phyloP scores from a whole-genome alignment of 37 sponge, comb jelly and placozoan species.

The Lycopodina hypogea region DNA sequence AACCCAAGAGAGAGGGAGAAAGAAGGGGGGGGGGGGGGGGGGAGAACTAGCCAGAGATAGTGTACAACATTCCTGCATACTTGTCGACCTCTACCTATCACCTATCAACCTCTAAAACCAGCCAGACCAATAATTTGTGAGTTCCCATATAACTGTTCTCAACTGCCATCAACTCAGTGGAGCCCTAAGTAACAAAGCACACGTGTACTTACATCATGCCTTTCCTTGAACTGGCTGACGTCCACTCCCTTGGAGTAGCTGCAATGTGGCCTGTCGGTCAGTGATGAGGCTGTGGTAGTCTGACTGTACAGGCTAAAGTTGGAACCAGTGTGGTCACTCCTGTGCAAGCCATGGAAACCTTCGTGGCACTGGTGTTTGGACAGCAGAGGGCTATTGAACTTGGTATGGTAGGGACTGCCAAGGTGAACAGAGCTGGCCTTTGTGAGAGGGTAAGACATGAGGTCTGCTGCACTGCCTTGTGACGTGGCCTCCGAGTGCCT shows the following conservation, averaged over 20 bases:
- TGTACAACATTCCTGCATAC: no score
- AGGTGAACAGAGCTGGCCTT: not conserved
- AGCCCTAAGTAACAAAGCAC: not conserved
- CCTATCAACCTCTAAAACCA: no score
- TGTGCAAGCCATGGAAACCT: not conserved
- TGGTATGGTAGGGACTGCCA: constrained; percentile 1
- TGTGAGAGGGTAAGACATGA: not conserved
- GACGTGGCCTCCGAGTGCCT: not conserved
- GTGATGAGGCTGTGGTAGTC: constrained; percentile 9
- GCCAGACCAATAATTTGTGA: no score
- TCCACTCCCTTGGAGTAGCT: constrained; percentile 61
- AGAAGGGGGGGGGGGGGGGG: no score
- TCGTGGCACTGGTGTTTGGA: not conserved
- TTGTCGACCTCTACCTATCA: no score
- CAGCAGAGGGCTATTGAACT: not conserved
- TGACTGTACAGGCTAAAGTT: constrained; percentile 4
- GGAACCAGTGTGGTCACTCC: not conserved
- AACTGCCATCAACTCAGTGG: no score
- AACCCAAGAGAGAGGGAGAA: not conserved
- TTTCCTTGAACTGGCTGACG: constrained; percentile 68
- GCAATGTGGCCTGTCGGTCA: constrained; percentile 16
- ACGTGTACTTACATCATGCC: constrained; percentile 19
- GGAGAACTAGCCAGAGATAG: no score
- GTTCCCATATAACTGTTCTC: not conserved
- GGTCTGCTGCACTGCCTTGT: not conserved